phyloP scores from a whole-genome alignment of 2,888 invertebrate species.

The Volucella inanis region DNA sequence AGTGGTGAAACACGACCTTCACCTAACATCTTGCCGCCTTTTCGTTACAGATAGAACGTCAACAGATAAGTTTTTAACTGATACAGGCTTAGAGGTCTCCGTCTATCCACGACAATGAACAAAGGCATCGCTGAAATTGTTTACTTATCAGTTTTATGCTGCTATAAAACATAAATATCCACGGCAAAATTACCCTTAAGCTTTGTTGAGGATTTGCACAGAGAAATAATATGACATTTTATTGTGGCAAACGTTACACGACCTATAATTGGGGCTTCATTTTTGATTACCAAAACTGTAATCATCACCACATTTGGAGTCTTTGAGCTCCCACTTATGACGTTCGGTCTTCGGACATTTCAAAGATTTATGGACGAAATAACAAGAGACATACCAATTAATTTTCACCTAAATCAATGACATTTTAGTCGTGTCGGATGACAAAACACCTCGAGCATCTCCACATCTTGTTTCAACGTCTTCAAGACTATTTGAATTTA shows the following conservation, averaged over 20 bases:
- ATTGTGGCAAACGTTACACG: too few species aligned
- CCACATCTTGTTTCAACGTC: conserved; percentile 17
- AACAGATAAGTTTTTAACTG: too few species aligned
- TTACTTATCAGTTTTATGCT: conserved; percentile 22
- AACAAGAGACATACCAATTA: not conserved
- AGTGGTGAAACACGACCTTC: too few species aligned
- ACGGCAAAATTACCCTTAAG: conserved; percentile 36
- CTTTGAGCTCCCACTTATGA: not conserved
- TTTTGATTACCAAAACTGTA: not conserved
- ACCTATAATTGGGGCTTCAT: too few species aligned
- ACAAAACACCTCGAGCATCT: conserved; percentile 10
- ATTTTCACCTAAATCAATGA: conserved; percentile 13
- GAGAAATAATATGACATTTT: too few species aligned
- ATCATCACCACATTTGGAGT: not conserved
- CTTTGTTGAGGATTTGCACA: too few species aligned
- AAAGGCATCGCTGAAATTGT: not conserved
- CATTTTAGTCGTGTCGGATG: not conserved
- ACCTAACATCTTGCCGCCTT: too few species aligned
- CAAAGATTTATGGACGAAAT: conserved; percentile 13
- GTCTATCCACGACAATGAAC: not conserved
- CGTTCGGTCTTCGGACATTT: not conserved
- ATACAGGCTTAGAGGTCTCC: too few species aligned
- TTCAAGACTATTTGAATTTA: too few species aligned
- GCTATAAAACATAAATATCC: conserved; percentile 18
- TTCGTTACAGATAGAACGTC: too few species aligned